These are phyloP conservation scores for Xiphophorus hellerii DNA, from an alignment of 2,113 vertebrate species.

Conservation along the genomic window DNA sequence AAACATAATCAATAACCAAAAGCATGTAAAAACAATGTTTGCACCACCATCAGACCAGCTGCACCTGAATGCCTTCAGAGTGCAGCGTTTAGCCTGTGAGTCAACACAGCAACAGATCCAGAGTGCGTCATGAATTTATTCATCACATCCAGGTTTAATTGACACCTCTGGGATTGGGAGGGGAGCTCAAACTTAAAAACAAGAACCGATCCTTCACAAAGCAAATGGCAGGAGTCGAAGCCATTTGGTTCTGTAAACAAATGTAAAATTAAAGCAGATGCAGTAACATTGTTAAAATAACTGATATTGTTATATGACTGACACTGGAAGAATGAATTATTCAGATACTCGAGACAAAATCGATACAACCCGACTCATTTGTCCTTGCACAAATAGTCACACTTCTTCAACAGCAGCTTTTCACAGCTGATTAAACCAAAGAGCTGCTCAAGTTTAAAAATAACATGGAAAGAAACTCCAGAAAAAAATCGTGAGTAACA, in stretches of 20 bases:
- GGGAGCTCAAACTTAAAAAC: neutral
- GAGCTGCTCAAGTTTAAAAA: no score
- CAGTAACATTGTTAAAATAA: no score
- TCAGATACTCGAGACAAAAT: no score
- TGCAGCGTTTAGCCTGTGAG: slow-evolving; percentile 9
- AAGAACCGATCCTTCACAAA: neutral
- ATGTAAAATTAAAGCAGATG: neutral
- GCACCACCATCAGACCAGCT: neutral
- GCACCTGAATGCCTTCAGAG: neutral
- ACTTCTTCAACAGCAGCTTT: no score
- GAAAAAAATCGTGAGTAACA: no score
- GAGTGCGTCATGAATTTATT: slow-evolving; percentile 46
- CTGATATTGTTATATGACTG: no score
- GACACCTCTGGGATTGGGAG: slow-evolving; percentile 26
- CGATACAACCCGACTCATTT: no score
- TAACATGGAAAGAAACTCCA: no score
- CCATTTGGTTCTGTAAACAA: neutral
- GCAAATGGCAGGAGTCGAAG: neutral
- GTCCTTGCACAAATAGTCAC: no score
- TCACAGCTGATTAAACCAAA: no score
- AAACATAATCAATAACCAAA: neutral
- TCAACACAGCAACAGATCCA: slow-evolving; percentile 14
- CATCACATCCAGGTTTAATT: slow-evolving; percentile 39
- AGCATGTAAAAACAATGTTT: neutral
- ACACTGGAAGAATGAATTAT: no score